Conservation (phyloP, 2,113 vertebrate species). For the Dascyllus trimaculatus region DNA sequence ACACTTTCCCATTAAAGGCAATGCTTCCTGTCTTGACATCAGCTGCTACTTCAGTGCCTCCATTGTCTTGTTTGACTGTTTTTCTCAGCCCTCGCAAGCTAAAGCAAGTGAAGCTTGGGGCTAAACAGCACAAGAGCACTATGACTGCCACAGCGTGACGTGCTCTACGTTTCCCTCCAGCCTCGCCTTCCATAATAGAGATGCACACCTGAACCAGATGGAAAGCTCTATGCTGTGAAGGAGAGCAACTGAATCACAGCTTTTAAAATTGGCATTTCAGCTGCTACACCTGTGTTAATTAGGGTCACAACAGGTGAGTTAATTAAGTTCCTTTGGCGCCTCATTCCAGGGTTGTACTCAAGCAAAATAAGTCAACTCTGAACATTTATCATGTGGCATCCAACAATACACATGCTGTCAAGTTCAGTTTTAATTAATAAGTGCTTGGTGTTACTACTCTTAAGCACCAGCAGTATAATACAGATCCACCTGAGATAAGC, state of each 20-base stretch:
- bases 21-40: conserved; percentile 12
- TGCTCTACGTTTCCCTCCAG: background rate
- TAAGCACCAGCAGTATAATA: too few species aligned
- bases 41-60: background rate
- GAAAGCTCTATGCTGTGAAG: background rate
- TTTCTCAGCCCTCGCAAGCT: background rate
- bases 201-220: background rate
- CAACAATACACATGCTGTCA: background rate
- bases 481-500: too few species aligned
- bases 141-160: conserved; percentile 20
- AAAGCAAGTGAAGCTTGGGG: conserved; percentile 14
- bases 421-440: too few species aligned
- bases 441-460: too few species aligned
- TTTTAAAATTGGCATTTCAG: conserved; percentile 1
- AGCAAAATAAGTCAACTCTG: background rate
- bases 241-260: background rate
- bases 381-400: background rate
- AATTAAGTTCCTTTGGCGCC: background rate
- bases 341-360: background rate
- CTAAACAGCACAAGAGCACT: conserved; percentile 42
- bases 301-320: conserved; percentile 30
- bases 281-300: conserved; percentile 33
- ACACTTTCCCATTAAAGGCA: conserved; percentile 31
- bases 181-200: conserved; percentile 31
- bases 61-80: background rate